Percentiles rank a stretch among this genome's conserved stretches.
Evolutionary conservation across 2,797 vertebrate species (phyloP).

Genomic region (Lemur catta): DNA sequence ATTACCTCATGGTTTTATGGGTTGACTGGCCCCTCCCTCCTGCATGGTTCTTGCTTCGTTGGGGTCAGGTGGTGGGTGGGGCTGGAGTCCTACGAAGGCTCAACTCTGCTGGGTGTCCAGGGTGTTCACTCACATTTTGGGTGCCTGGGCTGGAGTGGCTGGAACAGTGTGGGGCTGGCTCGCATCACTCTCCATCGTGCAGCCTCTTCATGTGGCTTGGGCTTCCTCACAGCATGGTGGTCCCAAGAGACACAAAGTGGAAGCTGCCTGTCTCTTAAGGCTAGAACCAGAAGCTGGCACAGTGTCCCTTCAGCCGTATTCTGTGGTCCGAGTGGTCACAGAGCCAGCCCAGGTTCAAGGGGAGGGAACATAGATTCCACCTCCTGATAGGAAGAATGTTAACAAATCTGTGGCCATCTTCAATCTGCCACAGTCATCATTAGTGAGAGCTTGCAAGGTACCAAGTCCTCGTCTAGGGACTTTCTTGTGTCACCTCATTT

Average conservation of each 20-base stretch:
- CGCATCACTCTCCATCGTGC: fast-evolving
- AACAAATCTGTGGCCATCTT: neutral
- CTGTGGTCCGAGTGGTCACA: neutral
- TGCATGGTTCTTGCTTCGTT: neutral
- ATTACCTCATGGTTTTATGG: fast-evolving
- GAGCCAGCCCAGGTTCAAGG: neutral
- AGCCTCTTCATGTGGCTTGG: neutral
- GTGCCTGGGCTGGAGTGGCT: fast-evolving
- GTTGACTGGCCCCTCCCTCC: neutral
- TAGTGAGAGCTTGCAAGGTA: fast-evolving
- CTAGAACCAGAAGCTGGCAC: fast-evolving
- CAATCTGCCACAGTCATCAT: fast-evolving
- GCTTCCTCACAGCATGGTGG: neutral
- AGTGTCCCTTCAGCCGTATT: neutral
- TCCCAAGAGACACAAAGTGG: neutral
- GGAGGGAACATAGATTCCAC: fast-evolving
- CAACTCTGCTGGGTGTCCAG: fast-evolving
- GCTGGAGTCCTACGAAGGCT: neutral
- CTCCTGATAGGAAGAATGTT: neutral
- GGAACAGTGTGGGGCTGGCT: fast-evolving
- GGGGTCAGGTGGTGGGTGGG: neutral
- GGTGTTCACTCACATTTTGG: fast-evolving
- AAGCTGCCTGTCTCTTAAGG: fast-evolving
- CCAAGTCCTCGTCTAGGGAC: neutral
- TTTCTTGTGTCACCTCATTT: too few relatives aligned